Evolutionary conservation across 2,113 vertebrate species (phyloP), one percentile per base, ranked within the genome.

Genomic region (Junco hyemalis): DNA sequence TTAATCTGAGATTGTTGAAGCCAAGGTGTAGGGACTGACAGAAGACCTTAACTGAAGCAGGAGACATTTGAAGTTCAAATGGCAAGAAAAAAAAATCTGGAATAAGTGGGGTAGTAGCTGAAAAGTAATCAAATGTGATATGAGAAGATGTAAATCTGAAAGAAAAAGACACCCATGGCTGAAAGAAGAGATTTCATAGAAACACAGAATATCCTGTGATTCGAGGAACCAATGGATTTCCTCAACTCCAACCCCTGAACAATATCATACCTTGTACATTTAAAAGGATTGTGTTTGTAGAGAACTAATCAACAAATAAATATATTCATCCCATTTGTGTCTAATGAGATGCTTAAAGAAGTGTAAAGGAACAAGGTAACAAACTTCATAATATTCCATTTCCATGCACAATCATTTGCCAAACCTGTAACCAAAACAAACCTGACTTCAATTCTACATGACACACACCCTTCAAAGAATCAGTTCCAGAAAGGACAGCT

Each of bases 401-500:
- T 81, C 54, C 16, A 23, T 6, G 7, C 9, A 33, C 9, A 66
- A 29, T 64, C 26, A 3, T 48, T 81, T 94, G 42, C 50, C 73
- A 92, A 53, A 57, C 8, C 14, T 60, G 33, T 18, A 28, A 94
- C 71, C 38, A 70, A 81, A 95, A 94, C n/a, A 88, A 96, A 70
- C 61, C 48, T 84, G 54, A 88, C 21, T 95, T 90, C 53, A 91
- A 3, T 44, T 29, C 82, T 95, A 71, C 65, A 36, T 74, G 78
- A 72, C 42, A 82, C 66, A 90, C 33, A 17, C 71, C 86, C 86
- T 81, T 81, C 80, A 50, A 73, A 91, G 69, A 72, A 91, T 51
- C 29, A 35, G 33, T 87, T 94, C 88, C 74, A 93, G 74, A 93
- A 88, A 82, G 48, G 63, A 92, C 40, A 95, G 53, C 11, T 74